phyloP scores from a whole-genome alignment of 2,888 invertebrate species.

The Helicoverpa assulta region DNA sequence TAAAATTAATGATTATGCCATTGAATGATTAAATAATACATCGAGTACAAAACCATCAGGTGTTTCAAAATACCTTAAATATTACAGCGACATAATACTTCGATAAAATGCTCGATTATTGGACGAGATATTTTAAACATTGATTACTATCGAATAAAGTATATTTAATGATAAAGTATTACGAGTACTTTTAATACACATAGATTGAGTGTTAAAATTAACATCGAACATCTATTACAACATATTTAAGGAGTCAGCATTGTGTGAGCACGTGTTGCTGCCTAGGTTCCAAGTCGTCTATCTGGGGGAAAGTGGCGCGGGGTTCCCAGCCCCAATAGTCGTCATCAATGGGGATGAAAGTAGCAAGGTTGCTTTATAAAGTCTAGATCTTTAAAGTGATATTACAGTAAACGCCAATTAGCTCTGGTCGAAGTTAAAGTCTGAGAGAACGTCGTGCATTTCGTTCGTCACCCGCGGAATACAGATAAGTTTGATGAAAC shows the following conservation, averaged over 20 bases:
- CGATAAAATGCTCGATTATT: conserved; percentile 16
- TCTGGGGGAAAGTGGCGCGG: conserved; percentile 6
- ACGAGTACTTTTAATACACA: conserved; percentile 32
- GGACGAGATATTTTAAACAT: conserved; percentile 33
- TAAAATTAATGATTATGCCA: conserved; percentile 7
- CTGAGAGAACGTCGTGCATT: not conserved
- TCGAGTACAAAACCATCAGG: conserved; percentile 15
- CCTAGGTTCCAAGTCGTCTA: conserved; percentile 4
- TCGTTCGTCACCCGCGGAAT: conserved; percentile 2
- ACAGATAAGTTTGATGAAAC: conserved; percentile 17
- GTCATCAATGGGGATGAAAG: not conserved
- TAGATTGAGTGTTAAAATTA: conserved; percentile 52
- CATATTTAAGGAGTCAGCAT: conserved; percentile 32
- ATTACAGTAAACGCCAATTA: not conserved
- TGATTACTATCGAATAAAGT: conserved; percentile 36
- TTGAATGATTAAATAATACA: conserved; percentile 32
- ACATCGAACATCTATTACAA: conserved; percentile 64
- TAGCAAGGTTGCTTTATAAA: not conserved
- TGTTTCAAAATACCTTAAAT: conserved; percentile 22
- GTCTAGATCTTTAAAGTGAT: not conserved
- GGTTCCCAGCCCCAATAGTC: not conserved
- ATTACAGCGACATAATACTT: conserved; percentile 37
- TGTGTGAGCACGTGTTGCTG: conserved; percentile 57
- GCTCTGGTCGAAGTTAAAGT: not conserved
- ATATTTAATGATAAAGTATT: conserved; percentile 19